Evolutionary conservation across 2,888 invertebrate species (phyloP).

Genomic region (Acrobasis suavella): DNA sequence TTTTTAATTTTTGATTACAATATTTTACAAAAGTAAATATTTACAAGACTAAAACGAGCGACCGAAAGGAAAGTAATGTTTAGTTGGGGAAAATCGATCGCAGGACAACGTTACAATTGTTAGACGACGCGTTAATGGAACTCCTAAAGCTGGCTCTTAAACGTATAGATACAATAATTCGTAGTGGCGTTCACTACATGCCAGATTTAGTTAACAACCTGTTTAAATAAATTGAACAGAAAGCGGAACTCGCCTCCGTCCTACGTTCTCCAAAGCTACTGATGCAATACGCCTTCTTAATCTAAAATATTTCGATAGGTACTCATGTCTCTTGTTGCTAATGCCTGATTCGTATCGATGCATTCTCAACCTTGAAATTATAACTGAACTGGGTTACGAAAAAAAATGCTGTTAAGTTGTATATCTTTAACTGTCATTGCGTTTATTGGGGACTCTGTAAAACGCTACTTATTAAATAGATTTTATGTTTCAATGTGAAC

Average conservation of each 20-base stretch:
- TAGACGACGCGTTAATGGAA: no score
- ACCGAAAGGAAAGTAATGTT: no score
- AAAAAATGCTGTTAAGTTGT: constrained; percentile 8
- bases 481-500: neutral
- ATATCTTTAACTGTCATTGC: neutral
- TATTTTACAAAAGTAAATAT: neutral
- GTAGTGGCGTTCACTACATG: constrained; percentile 26
- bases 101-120: no score
- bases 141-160: no score
- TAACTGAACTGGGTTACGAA: constrained; percentile 33
- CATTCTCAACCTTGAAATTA: constrained; percentile 37
- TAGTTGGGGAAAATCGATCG: no score
- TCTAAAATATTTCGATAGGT: constrained; percentile 34
- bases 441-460: neutral
- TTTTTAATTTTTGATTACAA: neutral
- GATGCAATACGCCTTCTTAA: constrained; percentile 45
- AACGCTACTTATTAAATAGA: neutral
- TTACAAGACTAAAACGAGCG: no score
- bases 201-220: constrained; percentile 29
- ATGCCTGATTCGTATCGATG: constrained; percentile 26
- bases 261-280: constrained; percentile 37
- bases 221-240: constrained; percentile 35
- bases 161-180: neutral
- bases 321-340: constrained; percentile 22
- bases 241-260: constrained; percentile 40